Conservation (phyloP, 2,113 vertebrate species). For the Bubo bubo region DNA sequence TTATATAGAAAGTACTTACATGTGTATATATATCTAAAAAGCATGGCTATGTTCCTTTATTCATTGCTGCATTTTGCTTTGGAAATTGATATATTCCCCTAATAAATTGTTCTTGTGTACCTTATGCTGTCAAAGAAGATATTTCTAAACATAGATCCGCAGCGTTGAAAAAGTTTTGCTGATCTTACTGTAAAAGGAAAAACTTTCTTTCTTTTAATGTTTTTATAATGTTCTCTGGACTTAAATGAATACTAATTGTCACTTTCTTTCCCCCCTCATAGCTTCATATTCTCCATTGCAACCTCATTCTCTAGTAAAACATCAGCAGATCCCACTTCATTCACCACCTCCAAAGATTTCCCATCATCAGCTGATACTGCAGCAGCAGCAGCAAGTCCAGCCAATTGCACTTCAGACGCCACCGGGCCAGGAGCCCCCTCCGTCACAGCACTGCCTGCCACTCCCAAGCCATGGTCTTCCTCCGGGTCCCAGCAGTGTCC, state of each 20-base stretch:
- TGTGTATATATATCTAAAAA: neutral
- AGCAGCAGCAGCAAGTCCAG: constrained; percentile 88
- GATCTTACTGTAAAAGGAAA: neutral
- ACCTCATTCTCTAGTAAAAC: constrained; percentile 85
- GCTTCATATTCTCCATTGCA: constrained; percentile 85
- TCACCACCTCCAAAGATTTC: constrained; percentile 80
- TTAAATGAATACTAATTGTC: constrained; percentile 58
- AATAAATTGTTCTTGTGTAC: neutral
- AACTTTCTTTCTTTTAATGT: constrained; percentile 14
- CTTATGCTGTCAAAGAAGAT: neutral
- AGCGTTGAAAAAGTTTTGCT: neutral
- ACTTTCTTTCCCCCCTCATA: constrained; percentile 59
- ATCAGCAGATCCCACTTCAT: constrained; percentile 82
- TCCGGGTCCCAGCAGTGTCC: constrained; percentile 62
- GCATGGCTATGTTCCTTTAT: neutral
- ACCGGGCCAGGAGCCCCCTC: constrained; percentile 75
- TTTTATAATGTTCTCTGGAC: neutral
- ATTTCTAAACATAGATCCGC: neutral
- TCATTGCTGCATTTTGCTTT: constrained; percentile 5
- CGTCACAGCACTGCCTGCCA: constrained; percentile 82
- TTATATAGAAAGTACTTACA: neutral
- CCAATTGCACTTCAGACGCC: constrained; percentile 85
- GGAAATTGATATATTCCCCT: neutral
- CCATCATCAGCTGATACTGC: constrained; percentile 88
- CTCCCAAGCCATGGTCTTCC: constrained; percentile 77